Percentiles rank a stretch among this genome's conserved stretches.
phyloP scores from a whole-genome alignment of 2,797 vertebrate species.

The Tamandua tetradactyla region DNA sequence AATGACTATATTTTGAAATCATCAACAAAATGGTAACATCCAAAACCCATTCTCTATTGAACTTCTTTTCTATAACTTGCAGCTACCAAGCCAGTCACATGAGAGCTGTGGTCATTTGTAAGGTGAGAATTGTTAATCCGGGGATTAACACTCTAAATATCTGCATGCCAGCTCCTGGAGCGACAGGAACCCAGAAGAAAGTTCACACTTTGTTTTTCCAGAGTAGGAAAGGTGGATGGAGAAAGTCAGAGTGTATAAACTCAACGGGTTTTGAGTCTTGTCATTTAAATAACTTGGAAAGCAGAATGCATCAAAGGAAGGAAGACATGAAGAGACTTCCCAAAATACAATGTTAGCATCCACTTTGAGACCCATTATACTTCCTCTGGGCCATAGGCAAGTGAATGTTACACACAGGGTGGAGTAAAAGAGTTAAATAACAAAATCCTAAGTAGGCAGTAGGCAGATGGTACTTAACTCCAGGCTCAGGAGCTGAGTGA shows the following conservation, averaged over 20 bases:
- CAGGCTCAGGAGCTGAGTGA: not conserved
- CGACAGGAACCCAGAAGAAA: not conserved
- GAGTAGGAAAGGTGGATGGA: not conserved
- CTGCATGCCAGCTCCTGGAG: not conserved
- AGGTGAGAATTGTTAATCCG: not conserved
- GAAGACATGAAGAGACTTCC: not conserved
- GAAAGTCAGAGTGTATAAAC: slow-evolving; percentile 4
- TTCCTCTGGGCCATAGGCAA: not conserved
- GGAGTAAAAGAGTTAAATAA: slow-evolving; percentile 34
- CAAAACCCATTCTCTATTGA: not conserved
- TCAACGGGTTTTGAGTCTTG: slow-evolving; percentile 17
- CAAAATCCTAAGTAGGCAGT: not conserved
- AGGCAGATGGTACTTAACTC: not conserved
- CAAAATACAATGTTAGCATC: not conserved
- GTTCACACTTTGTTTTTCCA: not conserved
- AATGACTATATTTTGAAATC: slow-evolving; percentile 7
- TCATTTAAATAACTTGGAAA: slow-evolving; percentile 35
- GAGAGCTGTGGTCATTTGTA: not conserved
- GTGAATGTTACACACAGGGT: not conserved
- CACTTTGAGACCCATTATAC: not conserved
- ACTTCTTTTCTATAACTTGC: not conserved
- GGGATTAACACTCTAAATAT: not conserved
- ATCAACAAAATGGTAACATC: slow-evolving; percentile 14
- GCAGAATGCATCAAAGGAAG: slow-evolving; percentile 29
- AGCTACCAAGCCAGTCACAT: slow-evolving; percentile 9